Evolutionary conservation across 2,888 invertebrate species (phyloP).

Genomic region (Ornithoptera priamus): DNA sequence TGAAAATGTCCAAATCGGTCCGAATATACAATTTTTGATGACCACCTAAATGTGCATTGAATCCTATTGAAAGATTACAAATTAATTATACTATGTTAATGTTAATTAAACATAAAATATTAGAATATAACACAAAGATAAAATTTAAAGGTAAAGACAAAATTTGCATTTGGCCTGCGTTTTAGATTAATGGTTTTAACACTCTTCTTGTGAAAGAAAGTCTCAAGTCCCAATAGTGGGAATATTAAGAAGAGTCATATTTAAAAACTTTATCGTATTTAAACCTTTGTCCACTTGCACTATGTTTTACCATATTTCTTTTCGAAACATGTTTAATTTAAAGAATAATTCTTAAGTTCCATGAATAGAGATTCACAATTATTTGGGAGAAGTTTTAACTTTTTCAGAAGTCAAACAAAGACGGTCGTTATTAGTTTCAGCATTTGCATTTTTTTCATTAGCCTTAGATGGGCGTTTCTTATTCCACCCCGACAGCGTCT

Average conservation of each 20-base stretch:
- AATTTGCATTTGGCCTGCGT: too few relatives aligned
- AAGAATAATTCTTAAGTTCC: neutral
- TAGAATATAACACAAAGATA: too few relatives aligned
- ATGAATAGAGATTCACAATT: neutral
- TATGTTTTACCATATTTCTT: neutral
- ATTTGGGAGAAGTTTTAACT: slow-evolving; percentile 11
- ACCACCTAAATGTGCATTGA: too few relatives aligned
- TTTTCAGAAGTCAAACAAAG: slow-evolving; percentile 18
- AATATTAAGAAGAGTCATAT: neutral
- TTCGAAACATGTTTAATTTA: neutral
- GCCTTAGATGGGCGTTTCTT: slow-evolving; percentile 42
- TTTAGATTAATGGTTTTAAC: too few relatives aligned
- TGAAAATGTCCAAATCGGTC: neutral
- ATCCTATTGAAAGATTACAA: neutral
- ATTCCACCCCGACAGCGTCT: slow-evolving; percentile 20
- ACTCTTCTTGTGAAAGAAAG: too few relatives aligned
- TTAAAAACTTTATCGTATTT: neutral
- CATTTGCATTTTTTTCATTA: slow-evolving; percentile 77
- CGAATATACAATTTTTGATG: neutral
- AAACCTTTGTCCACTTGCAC: neutral
- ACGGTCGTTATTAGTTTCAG: slow-evolving; percentile 27
- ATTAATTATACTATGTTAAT: neutral
- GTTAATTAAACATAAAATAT: neutral
- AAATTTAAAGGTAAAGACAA: too few relatives aligned
- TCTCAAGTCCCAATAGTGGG: too few relatives aligned